These are phyloP conservation scores for Anthoscopus minutus DNA, from an alignment of 2,113 vertebrate genomes.

Conservation along the genomic window DNA sequence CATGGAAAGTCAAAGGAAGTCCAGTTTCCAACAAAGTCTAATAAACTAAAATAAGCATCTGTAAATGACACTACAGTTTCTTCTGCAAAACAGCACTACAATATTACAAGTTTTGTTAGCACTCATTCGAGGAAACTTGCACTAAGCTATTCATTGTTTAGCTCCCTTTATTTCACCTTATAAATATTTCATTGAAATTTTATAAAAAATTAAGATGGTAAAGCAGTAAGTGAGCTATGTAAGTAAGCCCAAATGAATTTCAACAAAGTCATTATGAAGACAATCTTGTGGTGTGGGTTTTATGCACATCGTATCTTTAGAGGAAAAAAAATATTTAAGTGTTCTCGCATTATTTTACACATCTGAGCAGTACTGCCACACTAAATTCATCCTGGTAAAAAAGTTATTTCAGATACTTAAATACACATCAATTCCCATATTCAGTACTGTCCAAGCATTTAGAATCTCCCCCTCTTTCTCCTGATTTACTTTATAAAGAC, in stretches of 20 bases:
- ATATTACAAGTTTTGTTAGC: background rate
- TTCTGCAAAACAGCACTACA: background rate
- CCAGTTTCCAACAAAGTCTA: background rate
- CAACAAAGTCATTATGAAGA: background rate
- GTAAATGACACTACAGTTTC: background rate
- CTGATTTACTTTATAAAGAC: background rate
- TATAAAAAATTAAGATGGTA: background rate
- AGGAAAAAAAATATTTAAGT: background rate
- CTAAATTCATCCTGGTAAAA: background rate
- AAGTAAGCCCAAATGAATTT: background rate
- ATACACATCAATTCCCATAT: background rate
- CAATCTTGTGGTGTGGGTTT: background rate
- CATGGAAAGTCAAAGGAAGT: background rate
- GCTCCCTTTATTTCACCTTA: background rate
- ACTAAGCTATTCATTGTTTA: background rate
- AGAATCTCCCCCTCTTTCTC: background rate
- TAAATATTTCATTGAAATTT: background rate
- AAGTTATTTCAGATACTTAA: background rate
- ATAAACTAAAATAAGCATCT: background rate
- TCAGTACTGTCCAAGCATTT: background rate
- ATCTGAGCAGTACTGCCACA: background rate
- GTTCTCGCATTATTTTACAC: background rate
- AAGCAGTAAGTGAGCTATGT: background rate
- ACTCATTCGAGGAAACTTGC: background rate
- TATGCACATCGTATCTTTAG: background rate